Percentiles rank a stretch among this genome's conserved stretches.
These are phyloP conservation scores for Erpornis zantholeuca DNA, from an alignment of 2,113 vertebrate genomes.

Conservation along the genomic window DNA sequence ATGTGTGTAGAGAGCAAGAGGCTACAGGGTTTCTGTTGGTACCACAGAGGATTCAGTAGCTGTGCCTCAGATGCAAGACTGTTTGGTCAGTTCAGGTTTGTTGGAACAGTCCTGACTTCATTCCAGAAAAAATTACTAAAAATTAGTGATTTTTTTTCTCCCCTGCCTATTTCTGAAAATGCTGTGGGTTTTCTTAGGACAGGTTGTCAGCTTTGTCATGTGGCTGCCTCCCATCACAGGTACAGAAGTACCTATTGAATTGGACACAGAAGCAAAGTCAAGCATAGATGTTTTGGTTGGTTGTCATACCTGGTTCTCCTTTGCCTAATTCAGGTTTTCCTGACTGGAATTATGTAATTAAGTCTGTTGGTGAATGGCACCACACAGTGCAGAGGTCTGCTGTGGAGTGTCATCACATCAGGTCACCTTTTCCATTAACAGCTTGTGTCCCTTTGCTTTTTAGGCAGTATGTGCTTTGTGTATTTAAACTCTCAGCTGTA, in stretches of 20 bases:
- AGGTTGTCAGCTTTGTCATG: neutral
- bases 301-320: neutral
- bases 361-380: neutral
- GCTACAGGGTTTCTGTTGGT: neutral
- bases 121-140: neutral
- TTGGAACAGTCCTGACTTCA: neutral
- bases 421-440: neutral
- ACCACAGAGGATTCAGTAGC: neutral
- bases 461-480: neutral
- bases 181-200: neutral
- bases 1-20: neutral
- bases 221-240: neutral
- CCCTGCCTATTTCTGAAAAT: neutral
- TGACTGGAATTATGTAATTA: neutral
- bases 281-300: neutral
- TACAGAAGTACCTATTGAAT: neutral
- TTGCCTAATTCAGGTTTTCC: neutral
- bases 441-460: neutral
- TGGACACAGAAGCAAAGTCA: neutral
- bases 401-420: neutral
- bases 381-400: neutral
- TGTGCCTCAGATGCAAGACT: neutral
- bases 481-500: neutral
- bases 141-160: neutral
- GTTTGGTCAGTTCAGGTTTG: neutral